These are phyloP conservation scores for Pelusios castaneus DNA, from an alignment of 2,113 vertebrate species.

Conservation along the genomic window DNA sequence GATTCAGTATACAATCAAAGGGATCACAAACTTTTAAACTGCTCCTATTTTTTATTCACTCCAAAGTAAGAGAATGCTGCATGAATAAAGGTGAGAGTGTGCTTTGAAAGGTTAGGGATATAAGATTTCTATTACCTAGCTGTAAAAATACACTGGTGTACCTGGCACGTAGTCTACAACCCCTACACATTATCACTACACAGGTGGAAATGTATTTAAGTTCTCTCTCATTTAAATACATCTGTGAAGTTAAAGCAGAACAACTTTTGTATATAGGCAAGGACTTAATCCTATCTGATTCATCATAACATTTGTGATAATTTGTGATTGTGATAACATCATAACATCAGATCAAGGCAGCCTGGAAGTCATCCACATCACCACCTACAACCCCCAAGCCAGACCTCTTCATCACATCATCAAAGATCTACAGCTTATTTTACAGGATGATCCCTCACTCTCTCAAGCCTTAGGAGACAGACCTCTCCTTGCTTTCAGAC, in stretches of 20 bases:
- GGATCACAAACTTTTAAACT: not conserved
- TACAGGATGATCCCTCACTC: too few species aligned
- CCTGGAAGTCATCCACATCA: not conserved
- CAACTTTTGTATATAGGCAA: not conserved
- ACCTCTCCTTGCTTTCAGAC: too few species aligned
- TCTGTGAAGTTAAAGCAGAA: not conserved
- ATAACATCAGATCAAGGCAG: not conserved
- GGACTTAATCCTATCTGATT: not conserved
- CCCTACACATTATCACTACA: not conserved
- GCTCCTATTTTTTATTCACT: not conserved
- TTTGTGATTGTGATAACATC: too few species aligned
- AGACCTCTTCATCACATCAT: too few species aligned
- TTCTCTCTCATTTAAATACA: slow-evolving; percentile 3
- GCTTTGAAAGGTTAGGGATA: not conserved
- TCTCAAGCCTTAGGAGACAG: too few species aligned
- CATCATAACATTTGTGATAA: not conserved
- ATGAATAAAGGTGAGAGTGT: not conserved
- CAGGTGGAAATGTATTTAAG: not conserved
- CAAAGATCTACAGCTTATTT: too few species aligned
- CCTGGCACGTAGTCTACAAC: not conserved
- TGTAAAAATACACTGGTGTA: not conserved
- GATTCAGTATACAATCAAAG: not conserved
- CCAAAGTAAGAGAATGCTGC: not conserved
- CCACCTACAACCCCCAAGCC: too few species aligned
- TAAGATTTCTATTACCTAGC: not conserved